Evolutionary conservation across 23 tunicate species (phyloP).

Genomic region (Halocynthia aurantium): DNA sequence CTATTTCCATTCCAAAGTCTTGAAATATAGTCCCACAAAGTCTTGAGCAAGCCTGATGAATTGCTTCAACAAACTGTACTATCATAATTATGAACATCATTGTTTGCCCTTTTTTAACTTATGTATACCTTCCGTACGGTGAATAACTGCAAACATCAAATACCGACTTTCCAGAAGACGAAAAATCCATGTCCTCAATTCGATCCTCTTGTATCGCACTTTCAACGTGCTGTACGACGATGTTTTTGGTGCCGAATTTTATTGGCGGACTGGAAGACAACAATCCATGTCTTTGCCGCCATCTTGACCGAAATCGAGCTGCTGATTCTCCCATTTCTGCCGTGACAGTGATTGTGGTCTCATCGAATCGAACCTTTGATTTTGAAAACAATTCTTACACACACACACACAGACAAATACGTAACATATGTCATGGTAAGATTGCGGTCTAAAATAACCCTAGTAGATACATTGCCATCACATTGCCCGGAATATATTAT

Average conservation of each 20-base stretch:
- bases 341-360: slow-evolving; percentile 70
- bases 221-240: slow-evolving; percentile 38
- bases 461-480: no score
- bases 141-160: slow-evolving; percentile 81
- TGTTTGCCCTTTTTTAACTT: background rate
- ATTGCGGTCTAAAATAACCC: no score
- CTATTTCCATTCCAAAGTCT: no score
- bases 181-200: background rate
- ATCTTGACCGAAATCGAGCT: slow-evolving; percentile 62
- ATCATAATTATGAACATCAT: no score
- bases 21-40: no score
- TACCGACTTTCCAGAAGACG: slow-evolving; percentile 40
- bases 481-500: no score
- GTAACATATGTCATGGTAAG: background rate
- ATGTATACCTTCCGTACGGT: slow-evolving; percentile 62
- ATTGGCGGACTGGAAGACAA: slow-evolving; percentile 10
- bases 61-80: no score
- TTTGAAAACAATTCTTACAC: background rate
- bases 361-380: slow-evolving; percentile 76
- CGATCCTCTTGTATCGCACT: slow-evolving; percentile 17
- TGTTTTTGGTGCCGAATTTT: slow-evolving; percentile 64
- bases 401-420: background rate
- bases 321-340: slow-evolving; percentile 93
- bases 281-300: slow-evolving; percentile 39
- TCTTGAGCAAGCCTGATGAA: no score